phyloP scores from a whole-genome alignment of 2,113 vertebrate species.

The Natator depressus region DNA sequence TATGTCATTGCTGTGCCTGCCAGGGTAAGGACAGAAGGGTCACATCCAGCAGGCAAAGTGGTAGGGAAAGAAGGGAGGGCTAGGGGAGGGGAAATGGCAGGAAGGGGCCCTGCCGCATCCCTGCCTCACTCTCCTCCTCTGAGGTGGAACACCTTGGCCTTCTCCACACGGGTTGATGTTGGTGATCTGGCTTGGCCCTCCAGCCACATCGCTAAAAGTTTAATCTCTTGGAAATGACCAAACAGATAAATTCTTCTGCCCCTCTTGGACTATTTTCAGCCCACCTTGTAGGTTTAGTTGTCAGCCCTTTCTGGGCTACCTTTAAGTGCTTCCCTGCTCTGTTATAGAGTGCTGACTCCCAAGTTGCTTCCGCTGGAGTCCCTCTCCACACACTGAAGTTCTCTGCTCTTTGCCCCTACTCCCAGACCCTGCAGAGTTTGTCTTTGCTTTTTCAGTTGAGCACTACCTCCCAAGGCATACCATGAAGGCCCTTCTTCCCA shows the following conservation, averaged over 20 bases:
- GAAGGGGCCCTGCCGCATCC: neutral
- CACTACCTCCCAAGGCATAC: neutral
- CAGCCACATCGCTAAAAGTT: neutral
- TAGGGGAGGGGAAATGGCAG: neutral
- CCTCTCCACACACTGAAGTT: neutral
- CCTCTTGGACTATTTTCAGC: neutral
- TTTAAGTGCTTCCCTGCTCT: neutral
- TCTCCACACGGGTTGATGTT: neutral
- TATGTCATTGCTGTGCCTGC: neutral
- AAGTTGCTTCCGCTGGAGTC: neutral
- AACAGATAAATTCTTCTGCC: neutral
- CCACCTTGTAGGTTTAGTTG: neutral
- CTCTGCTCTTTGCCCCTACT: neutral
- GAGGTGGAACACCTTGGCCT: neutral
- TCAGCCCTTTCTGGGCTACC: too few relatives aligned
- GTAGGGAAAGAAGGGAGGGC: neutral
- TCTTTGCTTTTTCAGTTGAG: neutral
- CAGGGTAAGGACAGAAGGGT: neutral
- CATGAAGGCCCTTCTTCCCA: too few relatives aligned
- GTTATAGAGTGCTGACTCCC: neutral
- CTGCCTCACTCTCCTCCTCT: neutral
- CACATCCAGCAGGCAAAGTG: neutral
- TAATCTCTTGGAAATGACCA: neutral
- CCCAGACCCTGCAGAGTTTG: neutral
- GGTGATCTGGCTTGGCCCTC: neutral